Percentiles rank a stretch among this genome's conserved stretches.
Evolutionary conservation across 2,797 vertebrate genomes (phyloP).

Genomic region (Rhinophrynus dorsalis): DNA sequence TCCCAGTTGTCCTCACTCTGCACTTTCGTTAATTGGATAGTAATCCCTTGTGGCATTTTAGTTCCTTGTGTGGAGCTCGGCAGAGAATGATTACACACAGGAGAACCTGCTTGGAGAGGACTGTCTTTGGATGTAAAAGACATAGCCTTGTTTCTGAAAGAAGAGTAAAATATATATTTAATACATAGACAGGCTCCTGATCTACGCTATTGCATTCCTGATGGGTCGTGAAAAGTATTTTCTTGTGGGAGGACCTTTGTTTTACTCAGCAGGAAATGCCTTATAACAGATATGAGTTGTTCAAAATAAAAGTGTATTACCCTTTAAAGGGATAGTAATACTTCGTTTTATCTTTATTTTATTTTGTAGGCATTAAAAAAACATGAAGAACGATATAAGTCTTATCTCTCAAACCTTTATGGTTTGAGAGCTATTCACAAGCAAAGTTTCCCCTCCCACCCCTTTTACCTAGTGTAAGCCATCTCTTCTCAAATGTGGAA

Average conservation of each 20-base stretch:
- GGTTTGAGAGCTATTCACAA: too few relatives aligned
- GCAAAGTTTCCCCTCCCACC: too few relatives aligned
- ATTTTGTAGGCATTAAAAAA: too few relatives aligned
- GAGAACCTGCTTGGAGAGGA: conserved; percentile 24
- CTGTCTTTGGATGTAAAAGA: conserved; percentile 61
- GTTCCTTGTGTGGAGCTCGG: conserved; percentile 22
- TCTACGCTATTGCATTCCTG: too few relatives aligned
- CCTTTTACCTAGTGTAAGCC: too few relatives aligned
- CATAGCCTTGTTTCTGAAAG: conserved; percentile 59
- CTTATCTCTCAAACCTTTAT: too few relatives aligned
- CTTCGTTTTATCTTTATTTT: background rate
- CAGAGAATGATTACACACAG: conserved; percentile 16
- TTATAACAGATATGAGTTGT: background rate
- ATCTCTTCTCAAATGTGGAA: too few relatives aligned
- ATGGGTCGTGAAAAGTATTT: too few relatives aligned
- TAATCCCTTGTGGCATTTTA: conserved; percentile 59
- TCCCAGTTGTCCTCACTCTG: conserved; percentile 70
- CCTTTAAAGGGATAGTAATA: background rate
- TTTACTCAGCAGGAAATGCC: background rate
- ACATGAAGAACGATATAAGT: too few relatives aligned
- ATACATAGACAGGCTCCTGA: background rate
- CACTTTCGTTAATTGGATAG: conserved; percentile 69
- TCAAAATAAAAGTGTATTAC: background rate
- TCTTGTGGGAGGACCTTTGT: too few relatives aligned
- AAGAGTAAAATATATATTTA: background rate